A percentile compares a stretch with the other conserved stretches of the same genome.
These are phyloP conservation scores for Drosophila mayaguana DNA, from an alignment of 2,888 invertebrate species.

Conservation along the genomic window DNA sequence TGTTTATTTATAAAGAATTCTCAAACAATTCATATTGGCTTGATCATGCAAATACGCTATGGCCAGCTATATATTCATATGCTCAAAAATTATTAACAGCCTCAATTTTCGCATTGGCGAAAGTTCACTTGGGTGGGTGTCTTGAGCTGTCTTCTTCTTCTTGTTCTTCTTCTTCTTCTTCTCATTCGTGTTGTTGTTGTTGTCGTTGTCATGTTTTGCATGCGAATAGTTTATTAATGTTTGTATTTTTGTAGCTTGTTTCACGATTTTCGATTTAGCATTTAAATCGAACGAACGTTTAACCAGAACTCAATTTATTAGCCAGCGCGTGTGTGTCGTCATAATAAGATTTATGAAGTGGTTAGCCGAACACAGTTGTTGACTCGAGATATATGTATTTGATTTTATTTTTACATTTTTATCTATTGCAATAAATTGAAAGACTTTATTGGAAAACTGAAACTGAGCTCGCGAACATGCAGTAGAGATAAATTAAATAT, in stretches of 20 bases:
- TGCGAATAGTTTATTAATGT: conserved; percentile 54
- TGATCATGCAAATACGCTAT: conserved; percentile 56
- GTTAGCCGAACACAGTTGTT: conserved; percentile 48
- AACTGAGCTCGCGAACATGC: not conserved
- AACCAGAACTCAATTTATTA: conserved; percentile 46
- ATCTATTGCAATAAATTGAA: conserved; percentile 16
- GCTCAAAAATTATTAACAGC: conserved; percentile 43
- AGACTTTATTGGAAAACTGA: not conserved
- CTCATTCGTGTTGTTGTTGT: conserved; percentile 11
- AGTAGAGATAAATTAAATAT: no score
- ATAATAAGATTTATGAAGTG: conserved; percentile 61
- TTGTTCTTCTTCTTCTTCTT: not conserved
- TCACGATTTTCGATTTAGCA: conserved; percentile 37
- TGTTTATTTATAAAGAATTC: conserved; percentile 62
- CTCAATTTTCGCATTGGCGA: conserved; percentile 6
- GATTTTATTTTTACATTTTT: not conserved
- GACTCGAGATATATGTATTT: not conserved
- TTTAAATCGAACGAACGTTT: conserved; percentile 50
- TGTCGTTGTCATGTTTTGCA: conserved; percentile 27
- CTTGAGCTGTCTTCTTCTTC: not conserved
- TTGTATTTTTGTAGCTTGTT: conserved; percentile 3
- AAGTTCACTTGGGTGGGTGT: conserved; percentile 8
- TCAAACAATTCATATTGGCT: conserved; percentile 35
- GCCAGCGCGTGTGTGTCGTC: conserved; percentile 60
- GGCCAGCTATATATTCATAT: conserved; percentile 9